A percentile compares a stretch with the other conserved stretches of the same genome.
Evolutionary conservation across 1,140 invertebrate species (phyloP).

Genomic region (Mercenaria mercenaria): DNA sequence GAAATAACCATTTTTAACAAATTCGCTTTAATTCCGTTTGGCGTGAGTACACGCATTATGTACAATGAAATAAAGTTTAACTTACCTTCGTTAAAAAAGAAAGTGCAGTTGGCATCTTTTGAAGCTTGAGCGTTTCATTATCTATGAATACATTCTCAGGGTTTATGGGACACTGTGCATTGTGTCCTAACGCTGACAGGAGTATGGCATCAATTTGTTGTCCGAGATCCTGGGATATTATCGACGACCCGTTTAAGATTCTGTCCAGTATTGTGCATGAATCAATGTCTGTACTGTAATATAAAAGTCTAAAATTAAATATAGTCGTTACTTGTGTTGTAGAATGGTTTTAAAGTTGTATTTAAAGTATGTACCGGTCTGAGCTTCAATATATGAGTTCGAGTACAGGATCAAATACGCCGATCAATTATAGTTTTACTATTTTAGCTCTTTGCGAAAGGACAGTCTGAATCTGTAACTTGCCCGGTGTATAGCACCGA

Average conservation of each 20-base stretch:
- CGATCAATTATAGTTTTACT: too few relatives aligned
- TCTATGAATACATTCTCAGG: background rate
- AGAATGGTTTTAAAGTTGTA: too few relatives aligned
- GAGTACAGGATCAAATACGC: too few relatives aligned
- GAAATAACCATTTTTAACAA: too few relatives aligned
- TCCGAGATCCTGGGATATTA: constrained; percentile 26
- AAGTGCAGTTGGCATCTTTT: background rate
- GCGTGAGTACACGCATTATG: too few relatives aligned
- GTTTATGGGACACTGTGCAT: constrained; percentile 11
- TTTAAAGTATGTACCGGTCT: too few relatives aligned
- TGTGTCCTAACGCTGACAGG: constrained; percentile 23
- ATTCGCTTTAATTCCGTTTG: background rate
- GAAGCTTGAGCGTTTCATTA: background rate
- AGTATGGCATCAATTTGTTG: constrained; percentile 39
- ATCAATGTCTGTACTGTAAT: constrained; percentile 47
- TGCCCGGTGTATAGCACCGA: too few relatives aligned
- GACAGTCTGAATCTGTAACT: too few relatives aligned
- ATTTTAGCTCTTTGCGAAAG: too few relatives aligned
- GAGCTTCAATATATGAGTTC: too few relatives aligned
- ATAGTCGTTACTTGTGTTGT: too few relatives aligned
- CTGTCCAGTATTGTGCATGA: constrained; percentile 23
- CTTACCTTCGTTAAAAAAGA: background rate
- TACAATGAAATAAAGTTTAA: background rate
- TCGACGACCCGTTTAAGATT: constrained; percentile 28
- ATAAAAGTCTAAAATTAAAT: background rate